Evolutionary conservation across 64 coral and sea anemone species (phyloP).

Genomic region (Catalaphyllia jardinei): DNA sequence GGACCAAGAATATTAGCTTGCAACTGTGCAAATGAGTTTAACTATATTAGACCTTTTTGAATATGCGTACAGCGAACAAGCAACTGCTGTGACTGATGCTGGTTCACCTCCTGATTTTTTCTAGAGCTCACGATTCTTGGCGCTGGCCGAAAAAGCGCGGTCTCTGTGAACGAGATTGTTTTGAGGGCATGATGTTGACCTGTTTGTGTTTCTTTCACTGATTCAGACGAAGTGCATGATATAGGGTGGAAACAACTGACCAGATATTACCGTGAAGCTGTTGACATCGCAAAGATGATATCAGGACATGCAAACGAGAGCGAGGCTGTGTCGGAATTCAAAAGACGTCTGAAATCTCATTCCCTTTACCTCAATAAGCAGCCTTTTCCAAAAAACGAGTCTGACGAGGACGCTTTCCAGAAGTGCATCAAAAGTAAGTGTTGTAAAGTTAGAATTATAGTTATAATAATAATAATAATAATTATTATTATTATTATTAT

Average conservation of each 20-base stretch:
- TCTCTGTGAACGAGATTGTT: no score
- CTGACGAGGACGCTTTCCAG: conserved; percentile 30
- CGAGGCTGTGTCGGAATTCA: conserved; percentile 48
- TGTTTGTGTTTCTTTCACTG: neutral
- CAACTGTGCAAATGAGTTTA: no score
- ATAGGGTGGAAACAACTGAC: conserved; percentile 55
- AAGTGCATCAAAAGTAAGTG: conserved; percentile 27
- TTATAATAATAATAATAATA: no score
- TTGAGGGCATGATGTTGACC: neutral
- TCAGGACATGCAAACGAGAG: conserved; percentile 40
- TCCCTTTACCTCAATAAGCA: conserved; percentile 56
- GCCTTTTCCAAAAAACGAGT: conserved; percentile 70
- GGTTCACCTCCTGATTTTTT: no score
- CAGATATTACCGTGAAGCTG: conserved; percentile 38
- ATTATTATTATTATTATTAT: no score
- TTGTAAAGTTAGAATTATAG: neutral
- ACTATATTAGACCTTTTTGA: no score
- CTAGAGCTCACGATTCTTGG: no score
- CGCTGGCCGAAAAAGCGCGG: no score
- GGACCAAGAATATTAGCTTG: no score
- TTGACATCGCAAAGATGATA: conserved; percentile 54
- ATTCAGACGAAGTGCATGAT: conserved; percentile 39
- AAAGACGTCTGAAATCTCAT: conserved; percentile 21
- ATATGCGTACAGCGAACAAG: no score
- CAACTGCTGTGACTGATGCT: no score